Evolutionary conservation across 2,888 invertebrate species (phyloP), one percentile per base, ranked within the genome.

Genomic region (Chaetoderma sp.): DNA sequence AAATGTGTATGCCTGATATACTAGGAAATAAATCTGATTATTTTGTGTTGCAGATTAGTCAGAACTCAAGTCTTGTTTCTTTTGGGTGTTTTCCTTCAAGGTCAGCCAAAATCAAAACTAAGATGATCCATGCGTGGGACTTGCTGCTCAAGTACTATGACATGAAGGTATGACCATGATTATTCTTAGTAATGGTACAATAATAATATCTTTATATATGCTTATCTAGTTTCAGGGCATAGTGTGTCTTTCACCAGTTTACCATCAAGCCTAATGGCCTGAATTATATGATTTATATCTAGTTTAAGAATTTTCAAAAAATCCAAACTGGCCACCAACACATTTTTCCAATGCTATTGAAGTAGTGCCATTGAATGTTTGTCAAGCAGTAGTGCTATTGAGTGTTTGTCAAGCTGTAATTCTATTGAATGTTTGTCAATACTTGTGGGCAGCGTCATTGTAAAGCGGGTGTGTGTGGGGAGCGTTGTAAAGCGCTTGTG

Each of bases 91-190:
- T 85, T 54, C 78, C 85, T 8, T 69, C 67, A 21, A 72, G 83
- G 30, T 81, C 82, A 21, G 71, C 75, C 1, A 33, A 57, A 39
- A 66, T 66, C 1, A 86, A 90, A 0, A 88, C 88, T 52, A 88
- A 90, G 36, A 84, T 86, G 72, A 91, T 94, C 88, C 98, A 99
- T 86, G 93, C 95, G 59, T 99, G 99, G 99, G 96, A 98, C 85
- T 89, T 99, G 23, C 91, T 99, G 71, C 86, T 96, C 32, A 93
- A 94, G 78, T 99, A 96, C 87, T 99, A 98, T 86, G 93, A 95
- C 72, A 88, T 96, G 69, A 98, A 98, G 88, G 88, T 87, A 70
- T 56, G 62, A 25, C 2, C n/a, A 1, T 6, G 32, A 32, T 33
- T 21, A 27, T 1, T 49, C 1, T 44, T 16, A n/a, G n/a, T n/a